Percentiles rank a stretch among this genome's conserved stretches.
These are phyloP conservation scores for Chalcis sispes DNA, from an alignment of 2,888 invertebrate species.

Conservation along the genomic window DNA sequence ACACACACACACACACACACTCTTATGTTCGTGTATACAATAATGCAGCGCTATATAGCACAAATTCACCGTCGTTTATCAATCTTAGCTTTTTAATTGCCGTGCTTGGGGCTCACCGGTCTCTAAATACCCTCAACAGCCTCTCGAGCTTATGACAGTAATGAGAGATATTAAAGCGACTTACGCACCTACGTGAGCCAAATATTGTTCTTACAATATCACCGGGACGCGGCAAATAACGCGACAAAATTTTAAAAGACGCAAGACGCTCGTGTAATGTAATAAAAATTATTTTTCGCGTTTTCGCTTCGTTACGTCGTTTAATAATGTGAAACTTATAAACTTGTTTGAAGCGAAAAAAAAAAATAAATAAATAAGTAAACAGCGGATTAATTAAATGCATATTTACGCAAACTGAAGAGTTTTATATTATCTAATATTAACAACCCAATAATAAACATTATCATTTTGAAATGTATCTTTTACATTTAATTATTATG, in stretches of 20 bases:
- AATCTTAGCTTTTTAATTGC: conserved; percentile 75
- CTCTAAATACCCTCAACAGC: conserved; percentile 43
- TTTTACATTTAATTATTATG: no score
- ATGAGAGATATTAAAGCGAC: conserved; percentile 71
- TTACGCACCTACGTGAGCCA: conserved; percentile 65
- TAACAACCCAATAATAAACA: no score
- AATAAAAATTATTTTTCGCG: background rate
- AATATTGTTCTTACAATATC: conserved; percentile 64
- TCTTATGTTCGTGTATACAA: conserved; percentile 28
- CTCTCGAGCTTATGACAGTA: conserved; percentile 63
- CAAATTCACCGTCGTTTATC: conserved; percentile 75
- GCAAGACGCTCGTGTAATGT: conserved; percentile 11
- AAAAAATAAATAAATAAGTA: no score
- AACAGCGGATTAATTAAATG: no score
- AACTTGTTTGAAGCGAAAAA: no score
- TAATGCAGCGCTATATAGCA: conserved; percentile 57
- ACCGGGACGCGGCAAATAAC: background rate
- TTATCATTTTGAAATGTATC: no score
- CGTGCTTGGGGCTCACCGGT: conserved; percentile 62
- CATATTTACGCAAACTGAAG: no score
- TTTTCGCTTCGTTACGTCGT: background rate
- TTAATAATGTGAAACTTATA: background rate
- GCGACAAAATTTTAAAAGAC: conserved; percentile 37
- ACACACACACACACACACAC: no score
- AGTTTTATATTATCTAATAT: no score